These are phyloP conservation scores for Zosterops hypoxanthus DNA, from an alignment of 2,113 vertebrate genomes.

Conservation along the genomic window DNA sequence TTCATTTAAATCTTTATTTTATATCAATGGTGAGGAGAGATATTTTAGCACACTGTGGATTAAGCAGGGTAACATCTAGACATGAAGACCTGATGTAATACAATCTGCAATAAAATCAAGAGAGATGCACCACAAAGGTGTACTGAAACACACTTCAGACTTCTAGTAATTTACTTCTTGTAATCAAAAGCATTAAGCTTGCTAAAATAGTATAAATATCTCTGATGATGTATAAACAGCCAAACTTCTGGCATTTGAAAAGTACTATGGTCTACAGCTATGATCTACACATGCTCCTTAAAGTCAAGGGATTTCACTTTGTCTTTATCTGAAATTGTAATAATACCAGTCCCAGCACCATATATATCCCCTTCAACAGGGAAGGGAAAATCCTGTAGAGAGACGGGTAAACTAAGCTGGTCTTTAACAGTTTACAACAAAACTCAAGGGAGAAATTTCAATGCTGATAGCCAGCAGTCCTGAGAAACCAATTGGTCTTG, in stretches of 20 bases:
- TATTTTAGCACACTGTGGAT: background rate
- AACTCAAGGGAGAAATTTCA: background rate
- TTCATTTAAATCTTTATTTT: background rate
- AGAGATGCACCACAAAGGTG: background rate
- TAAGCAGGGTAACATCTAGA: background rate
- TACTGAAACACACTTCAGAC: background rate
- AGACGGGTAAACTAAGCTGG: background rate
- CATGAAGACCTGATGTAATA: background rate
- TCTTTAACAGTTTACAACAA: background rate
- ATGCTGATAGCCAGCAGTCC: background rate
- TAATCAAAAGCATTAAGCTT: background rate
- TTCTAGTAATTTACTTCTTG: background rate
- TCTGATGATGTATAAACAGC: background rate
- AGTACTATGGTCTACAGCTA: background rate
- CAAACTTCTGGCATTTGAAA: background rate
- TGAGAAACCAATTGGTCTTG: background rate
- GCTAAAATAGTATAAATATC: background rate
- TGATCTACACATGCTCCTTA: background rate
- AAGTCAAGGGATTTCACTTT: background rate
- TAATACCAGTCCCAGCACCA: background rate
- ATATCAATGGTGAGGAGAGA: background rate
- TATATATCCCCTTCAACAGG: background rate
- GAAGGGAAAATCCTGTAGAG: background rate
- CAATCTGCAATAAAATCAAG: background rate
- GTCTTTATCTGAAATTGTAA: background rate